A percentile compares a stretch with the other conserved stretches of the same genome.
Evolutionary conservation across 1,140 invertebrate species (phyloP).

Genomic region (Papilio polytes): DNA sequence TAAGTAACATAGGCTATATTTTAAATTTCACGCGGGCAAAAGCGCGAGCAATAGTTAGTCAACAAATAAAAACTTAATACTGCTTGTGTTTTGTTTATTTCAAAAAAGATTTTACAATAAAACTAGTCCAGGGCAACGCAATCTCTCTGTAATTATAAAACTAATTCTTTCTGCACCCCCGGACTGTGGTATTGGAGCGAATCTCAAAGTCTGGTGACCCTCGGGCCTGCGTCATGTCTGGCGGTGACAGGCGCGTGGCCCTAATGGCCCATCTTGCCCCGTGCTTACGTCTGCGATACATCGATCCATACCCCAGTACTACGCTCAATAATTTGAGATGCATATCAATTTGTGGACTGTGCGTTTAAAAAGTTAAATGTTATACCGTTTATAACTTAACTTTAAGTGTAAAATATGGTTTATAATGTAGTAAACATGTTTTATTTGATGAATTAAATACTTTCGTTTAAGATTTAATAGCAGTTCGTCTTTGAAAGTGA

Average conservation of each 20-base stretch:
- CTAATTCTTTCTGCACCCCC: neutral
- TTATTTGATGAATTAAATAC: too few species aligned
- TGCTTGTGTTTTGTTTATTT: neutral
- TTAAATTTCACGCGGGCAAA: too few species aligned
- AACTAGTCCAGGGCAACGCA: neutral
- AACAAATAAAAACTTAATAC: neutral
- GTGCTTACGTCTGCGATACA: neutral
- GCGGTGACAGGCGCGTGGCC: constrained; percentile 31
- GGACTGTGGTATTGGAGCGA: neutral
- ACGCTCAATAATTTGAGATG: neutral
- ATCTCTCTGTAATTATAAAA: neutral
- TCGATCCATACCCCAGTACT: constrained; percentile 15
- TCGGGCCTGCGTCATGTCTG: constrained; percentile 10
- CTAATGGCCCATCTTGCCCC: constrained; percentile 27
- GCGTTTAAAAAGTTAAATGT: neutral
- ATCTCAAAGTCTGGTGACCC: constrained; percentile 11
- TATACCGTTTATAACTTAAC: too few species aligned
- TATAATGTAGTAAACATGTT: too few species aligned
- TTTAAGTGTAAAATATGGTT: too few species aligned
- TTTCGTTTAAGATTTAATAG: too few species aligned
- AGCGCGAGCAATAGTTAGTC: too few species aligned
- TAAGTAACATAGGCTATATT: too few species aligned
- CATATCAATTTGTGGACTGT: neutral
- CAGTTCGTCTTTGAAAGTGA: too few species aligned
- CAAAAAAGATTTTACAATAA: neutral